Conservation (phyloP, 2,113 vertebrate species). For the Lichenostomus cassidix region DNA sequence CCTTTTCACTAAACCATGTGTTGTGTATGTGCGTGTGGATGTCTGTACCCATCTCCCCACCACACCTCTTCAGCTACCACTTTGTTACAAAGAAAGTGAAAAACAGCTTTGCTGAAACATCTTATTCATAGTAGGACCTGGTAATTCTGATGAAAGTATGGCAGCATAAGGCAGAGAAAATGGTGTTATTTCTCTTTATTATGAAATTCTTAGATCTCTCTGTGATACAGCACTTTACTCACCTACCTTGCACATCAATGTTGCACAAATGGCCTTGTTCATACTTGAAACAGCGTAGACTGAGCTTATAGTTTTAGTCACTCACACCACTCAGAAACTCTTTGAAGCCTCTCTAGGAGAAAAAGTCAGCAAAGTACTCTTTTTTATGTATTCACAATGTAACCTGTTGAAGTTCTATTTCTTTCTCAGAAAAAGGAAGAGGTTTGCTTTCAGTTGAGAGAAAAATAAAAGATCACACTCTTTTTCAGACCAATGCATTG, state of each 20-base stretch:
- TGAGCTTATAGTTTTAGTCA: neutral
- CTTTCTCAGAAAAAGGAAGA: neutral
- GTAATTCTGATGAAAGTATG: neutral
- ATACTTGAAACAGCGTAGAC: neutral
- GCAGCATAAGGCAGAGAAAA: conserved; percentile 30
- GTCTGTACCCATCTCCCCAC: neutral
- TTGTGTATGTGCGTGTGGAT: too few relatives aligned
- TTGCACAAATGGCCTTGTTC: conserved; percentile 34
- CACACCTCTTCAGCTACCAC: neutral
- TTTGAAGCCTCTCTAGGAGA: neutral
- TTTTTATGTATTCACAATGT: neutral
- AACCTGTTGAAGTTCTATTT: neutral
- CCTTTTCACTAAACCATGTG: neutral
- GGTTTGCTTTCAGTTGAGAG: neutral
- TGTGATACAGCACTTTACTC: neutral
- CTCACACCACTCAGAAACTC: neutral
- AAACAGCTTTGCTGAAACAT: conserved; percentile 5
- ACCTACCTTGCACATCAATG: neutral
- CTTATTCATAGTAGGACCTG: neutral
- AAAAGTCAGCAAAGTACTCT: neutral
- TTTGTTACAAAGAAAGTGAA: neutral
- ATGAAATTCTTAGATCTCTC: neutral
- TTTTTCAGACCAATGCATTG: neutral
- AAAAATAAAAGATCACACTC: neutral
- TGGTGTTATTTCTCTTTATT: conserved; percentile 23